Evolutionary conservation across 2,113 vertebrate genomes (phyloP), one percentile per base, ranked within the genome.

Genomic region (Caranx melampygus): DNA sequence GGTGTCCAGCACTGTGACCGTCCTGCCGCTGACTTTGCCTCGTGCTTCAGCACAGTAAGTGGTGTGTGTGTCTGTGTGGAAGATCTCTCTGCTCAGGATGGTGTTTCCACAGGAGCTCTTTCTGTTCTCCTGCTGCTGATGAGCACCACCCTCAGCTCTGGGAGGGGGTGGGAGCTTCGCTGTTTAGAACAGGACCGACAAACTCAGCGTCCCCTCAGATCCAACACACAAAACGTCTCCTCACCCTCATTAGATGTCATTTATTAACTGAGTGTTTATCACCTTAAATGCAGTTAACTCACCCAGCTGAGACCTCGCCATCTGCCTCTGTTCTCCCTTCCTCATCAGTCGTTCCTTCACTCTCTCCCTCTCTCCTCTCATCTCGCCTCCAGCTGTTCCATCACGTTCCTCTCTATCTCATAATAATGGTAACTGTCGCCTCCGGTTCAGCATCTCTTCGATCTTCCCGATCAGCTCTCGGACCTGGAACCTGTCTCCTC

Each of bases 71-170:
- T 78, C 74, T 0, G 80, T 55, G 31, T 71, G 14, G 64, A 91
- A 91, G 47, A 70, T 20, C n/a, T 86, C 66, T 26, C 62, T 72
- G 72, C 72, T 52, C 71, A 95, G 70, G 68, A 94, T 92, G 65
- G 93, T 93, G 88, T 92, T 92, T 49, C 89, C 92, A 78, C 90
- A 89, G 0, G 92, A 94, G 69, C 91, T 95, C 79, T 92, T 95
- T 8, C 94, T 2, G 86, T 86, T 84, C 89, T 88, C 8, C 76
- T 70, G 73, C 80, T 80, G 0, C 93, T 90, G 10, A 92, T 15
- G 0, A 95, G 84, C 3, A 92, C 72, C 0, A 94, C 0, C 61
- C 79, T 91, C 42, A 94, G 3, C 10, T 88, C 76, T 51, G 74
- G 40, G 2, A 80, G 72, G 13, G 67, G 75, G 2, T 15, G 0